Percentiles rank a stretch among this genome's conserved stretches.
These are phyloP conservation scores for Phymanthus crucifer DNA, from an alignment of 92 coral and sea anemone genomes.

Conservation along the genomic window DNA sequence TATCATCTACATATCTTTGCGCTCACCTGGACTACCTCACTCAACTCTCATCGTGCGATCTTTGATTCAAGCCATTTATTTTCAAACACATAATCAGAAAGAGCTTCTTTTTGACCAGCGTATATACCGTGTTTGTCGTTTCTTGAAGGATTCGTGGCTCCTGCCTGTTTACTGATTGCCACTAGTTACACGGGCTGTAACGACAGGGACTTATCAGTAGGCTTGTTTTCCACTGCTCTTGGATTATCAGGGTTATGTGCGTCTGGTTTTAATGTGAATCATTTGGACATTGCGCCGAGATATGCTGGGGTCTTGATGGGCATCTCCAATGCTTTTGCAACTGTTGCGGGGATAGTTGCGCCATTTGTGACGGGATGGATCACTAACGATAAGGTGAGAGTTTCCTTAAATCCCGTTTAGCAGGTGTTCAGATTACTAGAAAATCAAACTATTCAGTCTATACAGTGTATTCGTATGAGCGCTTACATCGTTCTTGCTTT, in stretches of 20 bases:
- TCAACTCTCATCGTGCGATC: no score
- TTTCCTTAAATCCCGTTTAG: not conserved
- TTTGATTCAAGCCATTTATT: no score
- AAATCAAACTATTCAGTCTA: not conserved
- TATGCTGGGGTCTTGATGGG: conserved; percentile 97
- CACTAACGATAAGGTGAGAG: conserved; percentile 74
- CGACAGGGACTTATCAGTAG: conserved; percentile 73
- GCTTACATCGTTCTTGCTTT: no score
- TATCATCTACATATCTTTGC: no score
- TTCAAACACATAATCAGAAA: not conserved
- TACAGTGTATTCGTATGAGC: not conserved
- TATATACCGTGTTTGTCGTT: conserved; percentile 7
- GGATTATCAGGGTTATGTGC: conserved; percentile 53
- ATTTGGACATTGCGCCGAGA: conserved; percentile 91
- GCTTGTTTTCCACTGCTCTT: conserved; percentile 74
- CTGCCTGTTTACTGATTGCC: conserved; percentile 80
- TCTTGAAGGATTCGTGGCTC: conserved; percentile 67
- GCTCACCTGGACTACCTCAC: no score
- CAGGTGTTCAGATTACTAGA: not conserved
- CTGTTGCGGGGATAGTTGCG: conserved; percentile 82
- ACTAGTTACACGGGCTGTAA: conserved; percentile 86
- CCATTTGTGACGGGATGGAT: conserved; percentile 83
- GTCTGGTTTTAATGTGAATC: conserved; percentile 71
- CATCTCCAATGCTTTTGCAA: conserved; percentile 76
- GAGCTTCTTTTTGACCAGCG: not conserved